A percentile compares a stretch with the other conserved stretches of the same genome.
These are phyloP conservation scores for Andrena dorsata DNA, from an alignment of 2,888 invertebrate genomes.

Conservation along the genomic window DNA sequence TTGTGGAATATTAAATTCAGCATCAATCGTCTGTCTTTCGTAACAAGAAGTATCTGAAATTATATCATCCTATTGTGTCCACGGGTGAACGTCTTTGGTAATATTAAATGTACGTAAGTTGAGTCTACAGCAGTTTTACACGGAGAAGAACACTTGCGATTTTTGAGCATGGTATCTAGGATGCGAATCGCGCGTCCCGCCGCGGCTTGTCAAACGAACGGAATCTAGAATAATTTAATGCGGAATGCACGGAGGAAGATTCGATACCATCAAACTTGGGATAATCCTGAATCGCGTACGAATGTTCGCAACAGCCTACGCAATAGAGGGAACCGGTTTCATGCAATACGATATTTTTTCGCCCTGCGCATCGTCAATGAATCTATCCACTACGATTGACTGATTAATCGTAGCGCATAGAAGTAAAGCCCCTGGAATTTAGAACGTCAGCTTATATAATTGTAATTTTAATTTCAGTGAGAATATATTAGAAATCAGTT, in stretches of 20 bases:
- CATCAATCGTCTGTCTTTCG: no score
- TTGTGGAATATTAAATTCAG: no score
- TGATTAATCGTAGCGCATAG: slow-evolving; percentile 55
- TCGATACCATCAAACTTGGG: slow-evolving; percentile 59
- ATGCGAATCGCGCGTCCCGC: neutral
- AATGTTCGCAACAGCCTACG: slow-evolving; percentile 59
- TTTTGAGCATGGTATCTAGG: slow-evolving; percentile 11
- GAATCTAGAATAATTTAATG: slow-evolving; percentile 63
- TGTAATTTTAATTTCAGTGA: no score
- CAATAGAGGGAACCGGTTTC: slow-evolving; percentile 70
- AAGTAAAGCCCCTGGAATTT: slow-evolving; percentile 16
- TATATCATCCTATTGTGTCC: neutral
- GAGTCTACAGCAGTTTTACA: neutral
- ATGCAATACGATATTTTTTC: slow-evolving; percentile 67
- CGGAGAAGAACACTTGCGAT: slow-evolving; percentile 19
- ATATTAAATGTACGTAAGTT: slow-evolving; percentile 3
- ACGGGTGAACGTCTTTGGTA: neutral
- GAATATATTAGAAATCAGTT: no score
- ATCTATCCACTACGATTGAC: slow-evolving; percentile 63
- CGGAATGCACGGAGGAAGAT: slow-evolving; percentile 38
- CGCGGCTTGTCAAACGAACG: slow-evolving; percentile 36
- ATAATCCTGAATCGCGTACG: slow-evolving; percentile 46
- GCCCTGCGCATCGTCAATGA: slow-evolving; percentile 58
- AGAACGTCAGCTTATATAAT: neutral
- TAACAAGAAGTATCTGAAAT: neutral